Evolutionary conservation across 2,113 vertebrate genomes (phyloP).

Genomic region (Galemys pyrenaicus): DNA sequence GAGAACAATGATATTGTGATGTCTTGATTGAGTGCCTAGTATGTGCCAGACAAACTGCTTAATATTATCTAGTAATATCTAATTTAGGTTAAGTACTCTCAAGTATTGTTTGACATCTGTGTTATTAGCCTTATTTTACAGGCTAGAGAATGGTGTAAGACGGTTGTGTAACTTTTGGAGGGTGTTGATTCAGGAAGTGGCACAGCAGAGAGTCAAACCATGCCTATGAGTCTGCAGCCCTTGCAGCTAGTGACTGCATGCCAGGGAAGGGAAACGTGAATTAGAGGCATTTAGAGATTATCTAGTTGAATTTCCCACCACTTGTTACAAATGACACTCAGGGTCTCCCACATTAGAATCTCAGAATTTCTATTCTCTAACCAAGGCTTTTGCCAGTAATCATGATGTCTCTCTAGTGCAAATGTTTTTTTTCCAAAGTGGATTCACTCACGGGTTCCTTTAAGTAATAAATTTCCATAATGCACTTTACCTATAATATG

Average conservation of each 20-base stretch:
- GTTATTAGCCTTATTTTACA: not conserved
- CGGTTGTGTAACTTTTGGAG: not conserved
- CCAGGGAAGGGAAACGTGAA: not conserved
- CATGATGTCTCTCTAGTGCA: not conserved
- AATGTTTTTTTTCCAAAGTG: conserved; percentile 11
- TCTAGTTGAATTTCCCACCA: not conserved
- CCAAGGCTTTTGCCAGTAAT: not conserved
- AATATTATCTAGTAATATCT: not conserved
- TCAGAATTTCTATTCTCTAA: not conserved
- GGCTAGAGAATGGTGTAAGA: not conserved
- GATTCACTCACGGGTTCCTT: not conserved
- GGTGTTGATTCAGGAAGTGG: not conserved
- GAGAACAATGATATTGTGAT: not conserved
- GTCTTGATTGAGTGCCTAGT: not conserved
- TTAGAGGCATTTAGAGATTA: not conserved
- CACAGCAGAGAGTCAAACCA: not conserved
- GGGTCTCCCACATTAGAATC: not conserved
- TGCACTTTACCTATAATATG: not conserved
- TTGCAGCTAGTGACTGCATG: not conserved
- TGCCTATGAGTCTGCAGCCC: not conserved
- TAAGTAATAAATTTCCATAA: conserved; percentile 29
- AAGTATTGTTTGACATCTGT: not conserved
- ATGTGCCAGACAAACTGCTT: not conserved
- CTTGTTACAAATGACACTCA: not conserved
- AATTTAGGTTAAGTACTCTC: not conserved